These are phyloP conservation scores for Caenorhabditis sinica DNA, from an alignment of 2,888 invertebrate genomes.

Conservation along the genomic window DNA sequence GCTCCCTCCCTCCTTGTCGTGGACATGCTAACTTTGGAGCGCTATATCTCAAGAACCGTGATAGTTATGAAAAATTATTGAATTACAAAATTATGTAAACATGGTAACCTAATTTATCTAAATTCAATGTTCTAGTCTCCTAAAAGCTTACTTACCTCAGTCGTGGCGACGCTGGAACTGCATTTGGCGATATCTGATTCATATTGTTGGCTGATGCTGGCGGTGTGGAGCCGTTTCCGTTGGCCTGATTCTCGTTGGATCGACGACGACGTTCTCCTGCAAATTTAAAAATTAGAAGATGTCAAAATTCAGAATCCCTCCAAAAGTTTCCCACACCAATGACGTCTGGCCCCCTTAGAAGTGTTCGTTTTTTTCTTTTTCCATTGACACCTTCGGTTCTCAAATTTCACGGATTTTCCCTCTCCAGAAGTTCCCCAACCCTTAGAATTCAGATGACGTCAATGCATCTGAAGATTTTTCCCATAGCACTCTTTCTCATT, in stretches of 20 bases:
- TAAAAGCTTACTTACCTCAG: conserved; percentile 47
- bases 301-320: neutral
- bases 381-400: neutral
- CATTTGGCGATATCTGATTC: conserved; percentile 40
- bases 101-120: too few relatives aligned
- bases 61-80: too few relatives aligned
- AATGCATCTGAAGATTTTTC: neutral
- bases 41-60: too few relatives aligned
- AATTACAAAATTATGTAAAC: too few relatives aligned
- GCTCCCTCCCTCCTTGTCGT: too few relatives aligned
- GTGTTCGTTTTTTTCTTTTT: neutral
- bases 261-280: conserved; percentile 77
- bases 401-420: neutral
- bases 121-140: too few relatives aligned
- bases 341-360: neutral
- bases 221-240: conserved; percentile 55
- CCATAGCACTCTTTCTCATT: neutral
- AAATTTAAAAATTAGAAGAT: conserved; percentile 20
- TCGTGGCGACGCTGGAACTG: conserved; percentile 60
- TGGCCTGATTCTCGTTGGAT: conserved; percentile 70
- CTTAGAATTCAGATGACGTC: conserved; percentile 4
- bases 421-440: neutral
- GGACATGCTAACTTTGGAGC: too few relatives aligned
- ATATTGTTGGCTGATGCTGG: conserved; percentile 60
- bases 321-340: neutral